Conservation (phyloP, 2,113 vertebrate species). For the Columba livia region DNA sequence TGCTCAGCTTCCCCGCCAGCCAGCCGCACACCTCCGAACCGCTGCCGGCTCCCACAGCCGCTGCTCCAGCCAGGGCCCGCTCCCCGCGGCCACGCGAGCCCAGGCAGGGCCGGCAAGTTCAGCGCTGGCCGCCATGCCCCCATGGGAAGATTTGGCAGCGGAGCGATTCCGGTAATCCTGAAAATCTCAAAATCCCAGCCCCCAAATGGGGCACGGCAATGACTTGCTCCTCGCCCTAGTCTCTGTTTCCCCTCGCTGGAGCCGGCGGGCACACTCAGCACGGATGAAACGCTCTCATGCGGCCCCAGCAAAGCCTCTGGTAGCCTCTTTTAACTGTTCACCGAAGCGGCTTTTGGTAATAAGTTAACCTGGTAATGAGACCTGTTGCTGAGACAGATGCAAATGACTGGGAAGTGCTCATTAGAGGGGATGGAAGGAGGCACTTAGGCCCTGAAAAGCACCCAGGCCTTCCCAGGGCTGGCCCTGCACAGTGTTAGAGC, state of each 20-base stretch:
- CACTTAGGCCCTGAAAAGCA: conserved; percentile 46
- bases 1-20: neutral
- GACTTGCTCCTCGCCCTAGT: neutral
- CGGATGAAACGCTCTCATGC: accelerated
- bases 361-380: conserved; percentile 58
- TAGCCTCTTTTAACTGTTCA: neutral
- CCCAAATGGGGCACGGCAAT: accelerated
- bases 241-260: neutral
- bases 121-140: neutral
- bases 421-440: conserved; percentile 46
- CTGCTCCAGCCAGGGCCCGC: neutral
- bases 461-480: conserved; percentile 25
- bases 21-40: neutral
- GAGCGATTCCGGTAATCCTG: neutral
- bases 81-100: neutral
- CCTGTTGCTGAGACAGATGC: conserved; percentile 51
- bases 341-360: neutral
- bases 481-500: conserved; percentile 5
- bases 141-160: neutral
- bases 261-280: accelerated
- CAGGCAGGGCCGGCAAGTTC: neutral
- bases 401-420: conserved; percentile 53
- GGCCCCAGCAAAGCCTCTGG: neutral
- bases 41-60: neutral
- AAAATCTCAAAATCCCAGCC: neutral